Conservation (phyloP, 2,888 invertebrate genomes). For the Drosophila cyrtoloma region DNA sequence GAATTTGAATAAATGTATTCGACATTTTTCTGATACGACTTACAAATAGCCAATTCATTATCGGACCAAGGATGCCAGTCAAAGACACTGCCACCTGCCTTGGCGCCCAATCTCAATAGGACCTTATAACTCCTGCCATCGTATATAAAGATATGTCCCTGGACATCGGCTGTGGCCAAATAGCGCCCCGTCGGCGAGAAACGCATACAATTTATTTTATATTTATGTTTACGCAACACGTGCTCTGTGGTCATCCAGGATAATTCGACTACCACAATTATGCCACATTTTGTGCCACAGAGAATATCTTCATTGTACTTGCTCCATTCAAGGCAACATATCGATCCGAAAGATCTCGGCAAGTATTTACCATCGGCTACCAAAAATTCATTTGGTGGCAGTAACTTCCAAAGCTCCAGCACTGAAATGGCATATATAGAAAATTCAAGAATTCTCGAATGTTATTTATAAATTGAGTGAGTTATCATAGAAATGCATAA, state of each 20-base stretch:
- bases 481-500: background rate
- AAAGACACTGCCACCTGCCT: conserved; percentile 69
- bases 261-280: conserved; percentile 67
- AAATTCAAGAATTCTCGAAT: background rate
- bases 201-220: conserved; percentile 73
- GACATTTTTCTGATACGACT: conserved; percentile 28
- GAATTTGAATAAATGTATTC: background rate
- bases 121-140: conserved; percentile 66
- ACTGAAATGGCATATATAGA: conserved; percentile 51
- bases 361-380: conserved; percentile 75
- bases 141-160: conserved; percentile 78
- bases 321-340: conserved; percentile 82
- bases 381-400: conserved; percentile 64
- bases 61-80: conserved; percentile 86
- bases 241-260: conserved; percentile 54
- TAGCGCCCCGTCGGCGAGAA: conserved; percentile 81
- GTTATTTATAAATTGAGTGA: background rate
- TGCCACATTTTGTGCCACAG: conserved; percentile 80
- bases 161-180: conserved; percentile 78
- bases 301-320: conserved; percentile 68
- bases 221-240: conserved; percentile 62
- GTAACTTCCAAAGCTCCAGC: conserved; percentile 81
- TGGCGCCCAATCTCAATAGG: conserved; percentile 64
- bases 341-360: conserved; percentile 48
- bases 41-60: conserved; percentile 84